Evolutionary conservation across 1,140 invertebrate species (phyloP).

Genomic region (Aphidius ervi): DNA sequence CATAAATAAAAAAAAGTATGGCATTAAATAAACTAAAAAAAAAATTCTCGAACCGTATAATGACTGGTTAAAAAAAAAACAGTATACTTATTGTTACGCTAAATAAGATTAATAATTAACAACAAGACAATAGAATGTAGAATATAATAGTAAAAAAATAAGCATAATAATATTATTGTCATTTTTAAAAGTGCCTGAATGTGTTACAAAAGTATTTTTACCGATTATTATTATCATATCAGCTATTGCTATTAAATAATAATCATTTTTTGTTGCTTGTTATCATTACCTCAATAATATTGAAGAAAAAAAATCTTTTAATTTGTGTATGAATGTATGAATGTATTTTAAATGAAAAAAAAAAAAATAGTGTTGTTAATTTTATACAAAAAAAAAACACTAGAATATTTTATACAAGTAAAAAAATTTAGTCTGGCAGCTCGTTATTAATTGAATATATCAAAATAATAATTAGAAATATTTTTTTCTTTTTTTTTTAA

Average conservation of each 20-base stretch:
- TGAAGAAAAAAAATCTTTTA: background rate
- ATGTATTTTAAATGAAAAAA: slow-evolving; percentile 8
- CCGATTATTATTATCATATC: background rate
- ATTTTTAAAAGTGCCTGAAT: slow-evolving; percentile 18
- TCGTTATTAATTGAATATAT: too few species aligned
- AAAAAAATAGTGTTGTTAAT: background rate
- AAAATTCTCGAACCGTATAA: background rate
- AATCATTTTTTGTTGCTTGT: too few species aligned
- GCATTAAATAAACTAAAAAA: background rate
- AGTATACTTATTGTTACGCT: too few species aligned
- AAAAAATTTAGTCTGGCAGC: too few species aligned
- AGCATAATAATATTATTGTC: slow-evolving; percentile 1
- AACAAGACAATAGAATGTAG: background rate
- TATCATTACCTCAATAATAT: background rate
- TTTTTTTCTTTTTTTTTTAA: too few species aligned
- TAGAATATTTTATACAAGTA: too few species aligned
- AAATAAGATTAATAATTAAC: too few species aligned
- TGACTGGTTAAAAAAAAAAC: too few species aligned
- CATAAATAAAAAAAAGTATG: background rate
- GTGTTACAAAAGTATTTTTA: slow-evolving; percentile 12
- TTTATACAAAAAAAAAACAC: too few species aligned
- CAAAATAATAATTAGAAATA: too few species aligned
- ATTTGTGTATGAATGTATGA: slow-evolving; percentile 1
- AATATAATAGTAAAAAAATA: slow-evolving; percentile 4
- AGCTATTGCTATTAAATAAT: background rate